These are phyloP conservation scores for Sphaeramia orbicularis DNA, from an alignment of 2,797 vertebrate genomes.

Conservation along the genomic window DNA sequence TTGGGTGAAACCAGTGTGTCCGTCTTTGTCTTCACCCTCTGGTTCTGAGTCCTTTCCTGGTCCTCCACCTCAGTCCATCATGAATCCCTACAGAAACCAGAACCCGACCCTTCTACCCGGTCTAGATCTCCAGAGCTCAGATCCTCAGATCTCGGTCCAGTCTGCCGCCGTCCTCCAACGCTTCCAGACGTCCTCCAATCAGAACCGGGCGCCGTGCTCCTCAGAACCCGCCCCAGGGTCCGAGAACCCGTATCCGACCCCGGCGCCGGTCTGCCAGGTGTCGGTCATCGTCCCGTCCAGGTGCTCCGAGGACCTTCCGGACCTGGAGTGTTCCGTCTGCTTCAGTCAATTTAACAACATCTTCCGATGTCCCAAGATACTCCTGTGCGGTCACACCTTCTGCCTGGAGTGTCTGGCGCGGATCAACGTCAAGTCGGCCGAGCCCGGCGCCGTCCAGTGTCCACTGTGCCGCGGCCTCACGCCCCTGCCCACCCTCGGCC, in stretches of 20 bases:
- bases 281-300: slow-evolving; percentile 25
- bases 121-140: background rate
- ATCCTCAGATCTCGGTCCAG: accelerated
- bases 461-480: slow-evolving; percentile 85
- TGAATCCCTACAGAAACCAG: slow-evolving; percentile 47
- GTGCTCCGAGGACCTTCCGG: slow-evolving; percentile 49
- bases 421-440: slow-evolving; percentile 83
- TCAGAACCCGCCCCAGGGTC: background rate
- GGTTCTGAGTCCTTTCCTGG: no score
- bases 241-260: slow-evolving; percentile 14
- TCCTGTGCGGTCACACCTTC: slow-evolving; percentile 87
- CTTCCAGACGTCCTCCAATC: slow-evolving; percentile 4
- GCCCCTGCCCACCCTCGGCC: slow-evolving; percentile 78
- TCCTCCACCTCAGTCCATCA: slow-evolving; percentile 1
- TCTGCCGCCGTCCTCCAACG: background rate
- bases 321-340: slow-evolving; percentile 88
- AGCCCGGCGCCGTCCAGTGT: slow-evolving; percentile 83
- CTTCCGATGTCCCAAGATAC: slow-evolving; percentile 88
- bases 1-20: no score
- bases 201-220: background rate
- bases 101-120: background rate
- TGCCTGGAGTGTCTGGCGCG: slow-evolving; percentile 88
- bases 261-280: slow-evolving; percentile 12
- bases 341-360: slow-evolving; percentile 88
- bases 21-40: no score